Conservation (phyloP, 2,113 vertebrate species). For the Clarias magur region DNA sequence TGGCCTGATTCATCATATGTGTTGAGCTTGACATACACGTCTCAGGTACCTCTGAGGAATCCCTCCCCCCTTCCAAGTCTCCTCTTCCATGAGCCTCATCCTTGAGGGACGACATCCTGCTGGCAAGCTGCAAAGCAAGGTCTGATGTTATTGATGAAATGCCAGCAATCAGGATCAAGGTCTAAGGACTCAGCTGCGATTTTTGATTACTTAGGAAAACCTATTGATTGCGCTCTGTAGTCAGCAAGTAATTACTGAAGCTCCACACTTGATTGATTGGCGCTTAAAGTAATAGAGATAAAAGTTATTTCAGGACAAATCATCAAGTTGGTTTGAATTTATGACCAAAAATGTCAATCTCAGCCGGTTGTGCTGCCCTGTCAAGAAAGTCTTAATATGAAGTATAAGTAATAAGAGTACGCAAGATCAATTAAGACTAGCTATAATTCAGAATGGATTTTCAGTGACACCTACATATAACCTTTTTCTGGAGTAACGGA, state of each 20-base stretch:
- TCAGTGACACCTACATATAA: neutral
- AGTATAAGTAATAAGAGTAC: neutral
- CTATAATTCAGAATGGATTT: neutral
- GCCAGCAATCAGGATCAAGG: too few relatives aligned
- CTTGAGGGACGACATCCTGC: neutral
- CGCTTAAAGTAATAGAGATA: neutral
- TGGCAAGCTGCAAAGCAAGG: constrained; percentile 39
- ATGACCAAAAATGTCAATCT: neutral
- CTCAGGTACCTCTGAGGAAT: neutral
- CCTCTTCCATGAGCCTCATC: constrained; percentile 19
- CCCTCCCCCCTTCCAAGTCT: neutral
- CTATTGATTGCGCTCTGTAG: neutral
- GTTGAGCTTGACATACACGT: neutral
- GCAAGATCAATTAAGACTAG: neutral
- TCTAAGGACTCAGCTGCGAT: neutral
- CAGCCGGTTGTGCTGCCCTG: neutral
- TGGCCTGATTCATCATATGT: neutral
- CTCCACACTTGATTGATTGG: neutral
- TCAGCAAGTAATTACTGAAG: constrained; percentile 9
- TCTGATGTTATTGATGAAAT: constrained; percentile 13
- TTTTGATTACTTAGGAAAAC: neutral
- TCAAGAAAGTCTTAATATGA: neutral
- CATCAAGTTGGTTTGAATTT: neutral
- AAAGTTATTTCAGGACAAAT: neutral
- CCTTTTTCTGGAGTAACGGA: too few relatives aligned